Conservation (phyloP, 2,113 vertebrate species). For the Thunnus thynnus region DNA sequence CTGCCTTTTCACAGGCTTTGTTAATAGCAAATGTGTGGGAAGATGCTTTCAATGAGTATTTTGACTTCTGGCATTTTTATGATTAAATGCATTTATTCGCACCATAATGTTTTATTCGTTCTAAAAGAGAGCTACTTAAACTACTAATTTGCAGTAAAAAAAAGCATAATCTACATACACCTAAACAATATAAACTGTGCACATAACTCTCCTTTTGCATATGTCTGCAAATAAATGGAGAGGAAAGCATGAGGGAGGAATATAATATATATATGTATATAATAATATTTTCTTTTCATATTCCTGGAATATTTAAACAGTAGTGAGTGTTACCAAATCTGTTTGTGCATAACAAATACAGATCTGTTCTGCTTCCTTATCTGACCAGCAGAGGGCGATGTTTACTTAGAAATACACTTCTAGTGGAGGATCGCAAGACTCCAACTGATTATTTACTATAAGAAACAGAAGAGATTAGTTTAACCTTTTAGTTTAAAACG, state of each 20-base stretch:
- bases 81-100: neutral
- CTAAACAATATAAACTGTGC: neutral
- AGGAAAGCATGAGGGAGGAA: neutral
- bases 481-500: neutral
- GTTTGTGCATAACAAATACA: too few relatives aligned
- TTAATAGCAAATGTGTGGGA: neutral
- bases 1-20: neutral
- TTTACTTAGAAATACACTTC: neutral
- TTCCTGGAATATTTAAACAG: too few relatives aligned
- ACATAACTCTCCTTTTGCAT: neutral
- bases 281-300: too few relatives aligned
- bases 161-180: neutral
- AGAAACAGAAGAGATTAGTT: neutral
- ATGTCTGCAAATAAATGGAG: neutral
- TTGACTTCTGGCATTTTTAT: neutral
- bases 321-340: neutral
- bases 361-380: neutral
- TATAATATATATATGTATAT: too few relatives aligned
- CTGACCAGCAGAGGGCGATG: conserved; percentile 67
- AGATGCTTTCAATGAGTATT: neutral
- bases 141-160: neutral
- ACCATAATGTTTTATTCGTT: neutral
- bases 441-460: neutral
- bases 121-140: neutral
- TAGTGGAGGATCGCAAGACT: too few relatives aligned